Evolutionary conservation across 2,888 invertebrate genomes (phyloP), one percentile per base, ranked within the genome.

Genomic region (Harpalus rufipes): DNA sequence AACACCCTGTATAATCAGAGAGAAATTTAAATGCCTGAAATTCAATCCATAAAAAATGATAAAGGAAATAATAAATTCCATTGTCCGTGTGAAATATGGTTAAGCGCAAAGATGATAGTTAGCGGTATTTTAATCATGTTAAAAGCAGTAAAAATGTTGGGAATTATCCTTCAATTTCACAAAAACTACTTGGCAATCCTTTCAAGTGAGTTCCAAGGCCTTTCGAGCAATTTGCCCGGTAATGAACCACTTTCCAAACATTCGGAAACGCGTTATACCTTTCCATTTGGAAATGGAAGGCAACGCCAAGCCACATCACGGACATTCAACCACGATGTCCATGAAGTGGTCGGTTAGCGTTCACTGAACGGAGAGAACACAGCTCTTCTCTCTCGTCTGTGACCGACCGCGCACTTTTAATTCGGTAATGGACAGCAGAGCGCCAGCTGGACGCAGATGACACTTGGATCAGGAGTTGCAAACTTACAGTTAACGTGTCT

Each of bases 401-500:
- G 25, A 63, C 44, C 18, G 41, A 10, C 25, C 5, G n/a, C 39
- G 41, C 68, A 41, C 14, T 74, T 74, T 74, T 74, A 74, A 74
- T 74, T 74, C 12, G 41, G 72, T 74, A 74, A 74, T 74, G 72
- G 72, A 74, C 51, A 74, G 14, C 51, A 74, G 14, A 14, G 58
- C 18, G 25, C 5, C 78, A 78, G 18, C 56, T 78, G 78, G n/a
- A 25, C 58, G 3, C 58, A 58, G 78, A 58, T 78, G 78, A 78
- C 58, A 78, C 58, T 58, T 78, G 8, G 58, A 58, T 32, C 56
- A 21, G 7, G 56, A 56, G 25, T 58, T 25, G 25, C 14, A 58
- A 78, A 78, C 76, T 76, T 76, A 76, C 58, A n/a, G 58, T 76
- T 78, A 78, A 78, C 78, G 78, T 78, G 78, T 78, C 78, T 78